Base-by-base conservation (phyloP, 2,113 vertebrate species). In the Chamaea fasciata region DNA sequence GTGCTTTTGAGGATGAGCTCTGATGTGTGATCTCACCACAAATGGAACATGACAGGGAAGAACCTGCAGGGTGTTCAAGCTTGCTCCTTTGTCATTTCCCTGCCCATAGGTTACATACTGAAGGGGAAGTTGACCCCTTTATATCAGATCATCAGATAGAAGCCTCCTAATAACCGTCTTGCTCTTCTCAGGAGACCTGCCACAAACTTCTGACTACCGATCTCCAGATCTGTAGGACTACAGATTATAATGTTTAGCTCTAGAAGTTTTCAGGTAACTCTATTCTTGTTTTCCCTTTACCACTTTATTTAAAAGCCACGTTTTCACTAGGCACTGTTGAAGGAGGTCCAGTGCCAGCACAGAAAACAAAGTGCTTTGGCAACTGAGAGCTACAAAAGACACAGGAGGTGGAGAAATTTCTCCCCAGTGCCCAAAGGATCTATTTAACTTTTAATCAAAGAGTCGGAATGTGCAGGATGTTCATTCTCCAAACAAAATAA, bases 1-100 rank as follows among this genome's bases (percentile, higher is more conserved):
- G 77, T 89, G 77, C 80, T 81, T 94, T 87, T 84, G 81, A 94
- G 74, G 81, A 64, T 53, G 77, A 87, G 82, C 65, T 81, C 64
- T 82, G 77, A 78, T 89, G 60, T 83, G 47, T 7, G 1, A 39
- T 75, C 65, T 63, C 10, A 2, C 73, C 77, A 27, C 35, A 87
- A 92, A 65, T 49, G 41, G 74, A 95, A 92, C 65, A 46, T 33
- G 77, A 83, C 74, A 89, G 53, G 22, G 33, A 41, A 47, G 69
- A 75, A 46, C 49, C 50, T 30, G n/a, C 31, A n/a, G 1, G 7
- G 53, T 46, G 68, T 53, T 49, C 57, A 49, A 87, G 60, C 44
- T 55, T 31, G 39, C 30, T 81, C 17, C 69, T 78, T 33, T 89
- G 60, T 69, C n/a, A 57, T 28, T 42, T 55, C 76, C 62, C 74